Base-by-base conservation (phyloP, 2,797 vertebrate species). In the Danio albolineatus region DNA sequence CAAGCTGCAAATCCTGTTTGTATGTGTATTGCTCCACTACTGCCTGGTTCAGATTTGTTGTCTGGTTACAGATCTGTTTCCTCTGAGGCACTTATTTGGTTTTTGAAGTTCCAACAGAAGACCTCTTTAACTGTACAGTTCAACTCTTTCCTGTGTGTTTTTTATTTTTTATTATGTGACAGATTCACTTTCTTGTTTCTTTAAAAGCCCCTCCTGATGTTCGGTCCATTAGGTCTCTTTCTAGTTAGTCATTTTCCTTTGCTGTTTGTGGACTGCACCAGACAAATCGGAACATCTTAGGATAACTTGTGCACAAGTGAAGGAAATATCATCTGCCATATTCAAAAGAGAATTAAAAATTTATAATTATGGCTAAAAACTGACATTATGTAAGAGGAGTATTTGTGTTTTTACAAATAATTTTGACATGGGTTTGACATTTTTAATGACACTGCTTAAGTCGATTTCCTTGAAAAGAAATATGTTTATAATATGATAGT, bases 291-390 rank as follows among this genome's bases (percentile, higher is more conserved):
- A 71, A 61, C 79, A 87, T 87, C 83, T 83, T 43, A 19, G 76
- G 28, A 64, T 84, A 57, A 59, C 84, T 83, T 71, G 41, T 81
- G 83, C 38, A 62, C 59, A 19, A 19, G 14, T 16, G 16, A 66
- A 73, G 85, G 36, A 76, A 46, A 78, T 49, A 80, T 79, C 62
- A 71, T 43, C 82, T 88, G 86, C 88, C 43, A 85, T 89, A 91
- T 89, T 88, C 88, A 85, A 80, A 85, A 80, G 81, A 87, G 89
- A 72, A 93, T 92, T 91, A 90, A 93, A 85, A 86, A 76, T 92
- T 92, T 93, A 51, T 93, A 92, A 79, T 85, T 83, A 89, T 78
- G 61, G 74, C 87, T 80, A 77, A 70, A 46, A 62, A 46, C 46
- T 4, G 53, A 65, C 70, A 28, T 64, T 2, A 16, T 57, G 43